A percentile compares a stretch with the other conserved stretches of the same genome.
Evolutionary conservation across 2,113 vertebrate genomes (phyloP).

Genomic region (Halcyon senegalensis): DNA sequence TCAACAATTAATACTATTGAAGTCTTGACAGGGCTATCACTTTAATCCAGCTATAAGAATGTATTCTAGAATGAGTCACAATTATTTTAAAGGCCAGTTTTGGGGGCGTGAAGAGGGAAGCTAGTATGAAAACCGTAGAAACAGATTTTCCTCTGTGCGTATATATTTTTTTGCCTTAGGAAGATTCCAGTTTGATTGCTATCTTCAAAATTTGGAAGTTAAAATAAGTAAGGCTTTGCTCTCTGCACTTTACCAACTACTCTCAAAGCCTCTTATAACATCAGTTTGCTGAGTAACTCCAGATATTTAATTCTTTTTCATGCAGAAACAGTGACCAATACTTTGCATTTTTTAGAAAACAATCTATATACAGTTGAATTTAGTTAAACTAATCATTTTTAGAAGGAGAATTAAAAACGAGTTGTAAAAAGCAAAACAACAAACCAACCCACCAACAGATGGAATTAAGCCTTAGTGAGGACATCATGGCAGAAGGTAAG

Average conservation of each 20-base stretch:
- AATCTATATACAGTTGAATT: neutral
- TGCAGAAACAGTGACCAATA: neutral
- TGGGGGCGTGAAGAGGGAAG: neutral
- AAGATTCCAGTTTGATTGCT: neutral
- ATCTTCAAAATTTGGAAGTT: neutral
- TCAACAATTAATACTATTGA: conserved; percentile 58
- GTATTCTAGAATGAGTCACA: conserved; percentile 62
- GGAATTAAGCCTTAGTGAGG: neutral
- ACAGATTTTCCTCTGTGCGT: neutral
- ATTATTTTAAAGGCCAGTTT: conserved; percentile 62
- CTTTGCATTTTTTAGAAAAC: neutral
- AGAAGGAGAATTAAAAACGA: neutral
- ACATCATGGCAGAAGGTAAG: neutral
- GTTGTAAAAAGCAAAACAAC: neutral
- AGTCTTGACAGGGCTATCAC: conserved; percentile 41
- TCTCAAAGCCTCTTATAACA: neutral
- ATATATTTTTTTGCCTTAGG: neutral
- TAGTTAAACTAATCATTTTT: neutral
- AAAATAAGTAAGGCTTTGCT: neutral
- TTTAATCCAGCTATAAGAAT: conserved; percentile 63
- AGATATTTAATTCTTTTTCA: neutral
- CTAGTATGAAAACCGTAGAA: conserved; percentile 37
- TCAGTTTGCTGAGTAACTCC: neutral
- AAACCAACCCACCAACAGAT: neutral
- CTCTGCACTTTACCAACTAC: neutral